These are phyloP conservation scores for Agonopterix alstromeriana DNA, from an alignment of 2,888 invertebrate species.

Conservation along the genomic window DNA sequence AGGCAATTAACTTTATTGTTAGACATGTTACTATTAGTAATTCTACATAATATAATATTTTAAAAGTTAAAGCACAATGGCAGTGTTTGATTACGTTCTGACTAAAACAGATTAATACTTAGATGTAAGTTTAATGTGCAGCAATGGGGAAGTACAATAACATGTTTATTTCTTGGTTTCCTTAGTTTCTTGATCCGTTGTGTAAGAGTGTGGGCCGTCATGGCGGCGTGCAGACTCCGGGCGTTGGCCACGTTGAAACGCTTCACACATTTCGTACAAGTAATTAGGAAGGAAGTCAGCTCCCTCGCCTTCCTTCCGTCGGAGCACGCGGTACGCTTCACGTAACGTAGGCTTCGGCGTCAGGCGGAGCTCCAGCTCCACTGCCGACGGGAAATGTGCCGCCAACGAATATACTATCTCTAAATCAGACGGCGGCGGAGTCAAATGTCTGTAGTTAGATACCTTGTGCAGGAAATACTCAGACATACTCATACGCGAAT, in stretches of 20 bases:
- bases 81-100: neutral
- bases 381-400: constrained; percentile 64
- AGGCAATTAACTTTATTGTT: no score
- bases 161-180: constrained; percentile 17
- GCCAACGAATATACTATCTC: constrained; percentile 68
- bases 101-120: neutral
- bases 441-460: constrained; percentile 61
- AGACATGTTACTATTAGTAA: no score
- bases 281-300: constrained; percentile 67
- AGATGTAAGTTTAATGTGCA: neutral
- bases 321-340: constrained; percentile 62
- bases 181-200: constrained; percentile 32
- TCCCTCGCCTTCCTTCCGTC: constrained; percentile 62
- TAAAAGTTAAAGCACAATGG: neutral
- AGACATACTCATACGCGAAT: constrained; percentile 57
- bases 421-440: constrained; percentile 64
- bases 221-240: constrained; percentile 53
- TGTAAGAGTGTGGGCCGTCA: constrained; percentile 33
- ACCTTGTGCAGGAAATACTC: constrained; percentile 70
- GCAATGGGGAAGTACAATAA: neutral
- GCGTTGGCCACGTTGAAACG: constrained; percentile 58
- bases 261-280: constrained; percentile 70
- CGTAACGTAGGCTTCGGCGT: constrained; percentile 66
- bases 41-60: no score
- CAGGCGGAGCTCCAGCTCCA: constrained; percentile 64